Evolutionary conservation across 2,113 vertebrate genomes (phyloP).

Genomic region (Xerus inauris): DNA sequence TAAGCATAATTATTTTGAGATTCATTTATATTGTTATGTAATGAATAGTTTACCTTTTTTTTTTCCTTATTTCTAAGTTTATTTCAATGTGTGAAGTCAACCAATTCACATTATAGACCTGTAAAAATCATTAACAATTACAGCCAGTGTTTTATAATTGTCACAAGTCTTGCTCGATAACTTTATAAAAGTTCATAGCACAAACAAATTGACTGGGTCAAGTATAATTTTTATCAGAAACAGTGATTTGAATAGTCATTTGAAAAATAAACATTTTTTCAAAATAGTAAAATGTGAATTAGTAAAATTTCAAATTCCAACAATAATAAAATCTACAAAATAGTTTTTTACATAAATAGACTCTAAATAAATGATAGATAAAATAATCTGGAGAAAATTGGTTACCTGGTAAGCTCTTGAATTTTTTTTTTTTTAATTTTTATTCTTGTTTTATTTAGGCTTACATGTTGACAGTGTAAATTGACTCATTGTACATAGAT

Average conservation of each 20-base stretch:
- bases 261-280: constrained; percentile 22
- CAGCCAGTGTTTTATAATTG: background rate
- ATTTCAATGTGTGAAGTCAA: constrained; percentile 52
- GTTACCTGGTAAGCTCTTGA: constrained; percentile 45
- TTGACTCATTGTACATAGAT: too few species aligned
- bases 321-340: constrained; percentile 48
- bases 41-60: background rate
- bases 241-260: constrained; percentile 43
- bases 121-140: background rate
- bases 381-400: constrained; percentile 47
- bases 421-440: too few species aligned
- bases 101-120: background rate
- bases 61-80: constrained; percentile 22
- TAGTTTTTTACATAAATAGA: constrained; percentile 61
- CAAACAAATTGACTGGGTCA: constrained; percentile 58
- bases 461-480: too few species aligned
- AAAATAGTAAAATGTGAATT: constrained; percentile 62
- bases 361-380: constrained; percentile 49
- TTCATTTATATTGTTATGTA: background rate
- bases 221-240: constrained; percentile 73
- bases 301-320: constrained; percentile 60
- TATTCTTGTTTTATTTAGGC: too few species aligned
- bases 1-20: background rate
- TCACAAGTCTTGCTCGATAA: constrained; percentile 44
- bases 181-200: constrained; percentile 58